Conservation (phyloP, 2,888 invertebrate genomes). For the Julus scandinavius region DNA sequence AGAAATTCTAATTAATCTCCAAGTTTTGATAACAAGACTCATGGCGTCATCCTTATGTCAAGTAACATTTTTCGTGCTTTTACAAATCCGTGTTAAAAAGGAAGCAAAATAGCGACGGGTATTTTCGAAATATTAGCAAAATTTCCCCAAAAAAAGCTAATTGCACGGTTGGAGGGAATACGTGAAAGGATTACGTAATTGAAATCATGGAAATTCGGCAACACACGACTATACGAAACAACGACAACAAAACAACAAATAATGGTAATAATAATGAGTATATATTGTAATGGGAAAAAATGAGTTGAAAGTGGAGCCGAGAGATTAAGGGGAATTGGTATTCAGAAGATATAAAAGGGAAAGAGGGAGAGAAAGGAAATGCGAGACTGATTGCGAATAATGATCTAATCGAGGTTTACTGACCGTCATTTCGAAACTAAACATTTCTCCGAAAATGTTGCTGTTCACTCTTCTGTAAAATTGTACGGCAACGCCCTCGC, state of each 20-base stretch:
- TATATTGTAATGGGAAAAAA: not conserved
- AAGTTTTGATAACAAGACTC: no score
- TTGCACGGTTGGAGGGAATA: not conserved
- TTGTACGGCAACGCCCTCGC: conserved; percentile 32
- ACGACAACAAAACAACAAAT: conserved; percentile 7
- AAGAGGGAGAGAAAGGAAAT: conserved; percentile 19
- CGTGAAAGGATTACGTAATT: not conserved
- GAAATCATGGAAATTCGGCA: not conserved
- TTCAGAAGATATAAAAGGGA: conserved; percentile 26
- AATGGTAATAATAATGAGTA: not conserved
- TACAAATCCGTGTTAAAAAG: no score
- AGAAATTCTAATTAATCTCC: no score
- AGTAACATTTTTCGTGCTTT: no score
- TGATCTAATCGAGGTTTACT: conserved; percentile 42
- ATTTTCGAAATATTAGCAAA: not conserved
- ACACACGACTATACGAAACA: not conserved
- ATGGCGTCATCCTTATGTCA: no score
- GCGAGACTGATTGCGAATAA: conserved; percentile 34
- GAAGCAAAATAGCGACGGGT: not conserved
- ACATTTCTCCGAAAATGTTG: not conserved
- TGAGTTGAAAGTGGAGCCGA: conserved; percentile 3
- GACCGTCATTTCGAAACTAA: conserved; percentile 38
- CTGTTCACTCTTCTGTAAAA: conserved; percentile 29
- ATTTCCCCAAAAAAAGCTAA: not conserved
- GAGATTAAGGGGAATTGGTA: not conserved